phyloP scores from a whole-genome alignment of 1,140 invertebrate species.

The Drosophila kepulauana region DNA sequence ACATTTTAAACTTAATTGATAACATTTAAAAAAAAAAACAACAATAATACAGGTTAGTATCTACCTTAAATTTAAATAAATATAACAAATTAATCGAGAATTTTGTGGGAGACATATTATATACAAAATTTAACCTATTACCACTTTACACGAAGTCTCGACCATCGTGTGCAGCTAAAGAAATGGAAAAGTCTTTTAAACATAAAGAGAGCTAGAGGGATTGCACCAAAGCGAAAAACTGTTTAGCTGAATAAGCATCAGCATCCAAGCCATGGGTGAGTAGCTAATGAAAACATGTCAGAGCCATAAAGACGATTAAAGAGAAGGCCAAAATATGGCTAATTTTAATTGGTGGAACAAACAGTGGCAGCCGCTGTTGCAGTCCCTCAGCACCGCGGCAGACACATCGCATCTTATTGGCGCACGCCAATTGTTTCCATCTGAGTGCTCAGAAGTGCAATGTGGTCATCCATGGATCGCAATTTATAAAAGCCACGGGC shows the following conservation, averaged over 20 bases:
- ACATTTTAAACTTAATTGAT: no score
- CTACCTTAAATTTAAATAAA: no score
- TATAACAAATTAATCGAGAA: no score
- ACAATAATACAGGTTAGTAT: no score
- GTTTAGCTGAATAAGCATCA: conserved; percentile 51
- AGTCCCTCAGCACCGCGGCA: not conserved
- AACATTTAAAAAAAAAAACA: no score
- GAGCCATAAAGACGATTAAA: conserved; percentile 41
- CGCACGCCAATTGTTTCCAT: conserved; percentile 79
- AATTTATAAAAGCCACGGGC: conserved; percentile 80
- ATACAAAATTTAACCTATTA: no score
- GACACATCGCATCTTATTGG: conserved; percentile 53
- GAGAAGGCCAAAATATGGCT: conserved; percentile 60
- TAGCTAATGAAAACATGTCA: conserved; percentile 81
- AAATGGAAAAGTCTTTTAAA: conserved; percentile 58
- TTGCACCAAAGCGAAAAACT: conserved; percentile 34
- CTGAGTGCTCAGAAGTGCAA: conserved; percentile 48
- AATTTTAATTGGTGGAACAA: conserved; percentile 68
- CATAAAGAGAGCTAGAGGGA: not conserved
- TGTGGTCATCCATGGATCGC: conserved; percentile 30
- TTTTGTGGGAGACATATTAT: no score
- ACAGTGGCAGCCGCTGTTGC: conserved; percentile 24
- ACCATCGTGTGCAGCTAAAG: conserved; percentile 12
- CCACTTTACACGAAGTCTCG: no score
- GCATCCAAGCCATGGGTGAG: conserved; percentile 62